phyloP scores from a whole-genome alignment of 2,113 vertebrate genomes.

The Coracopsis vasa region DNA sequence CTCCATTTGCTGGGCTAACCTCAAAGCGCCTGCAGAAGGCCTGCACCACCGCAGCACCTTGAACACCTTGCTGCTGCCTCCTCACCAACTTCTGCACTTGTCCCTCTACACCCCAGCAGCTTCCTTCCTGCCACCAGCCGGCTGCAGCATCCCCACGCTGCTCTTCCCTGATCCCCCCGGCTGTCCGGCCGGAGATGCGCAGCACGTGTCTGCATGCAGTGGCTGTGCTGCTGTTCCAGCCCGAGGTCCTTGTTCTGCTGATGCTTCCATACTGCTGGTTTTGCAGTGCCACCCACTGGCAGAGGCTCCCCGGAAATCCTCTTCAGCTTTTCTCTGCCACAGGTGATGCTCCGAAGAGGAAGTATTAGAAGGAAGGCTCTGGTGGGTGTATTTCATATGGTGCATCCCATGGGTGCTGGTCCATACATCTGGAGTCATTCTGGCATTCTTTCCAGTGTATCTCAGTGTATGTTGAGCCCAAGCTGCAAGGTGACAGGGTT shows the following conservation, averaged over 20 bases:
- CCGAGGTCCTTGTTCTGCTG: neutral
- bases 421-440: neutral
- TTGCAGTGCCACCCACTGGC: conserved; percentile 61
- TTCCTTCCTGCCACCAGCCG: neutral
- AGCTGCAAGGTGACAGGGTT: neutral
- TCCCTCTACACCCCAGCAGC: neutral
- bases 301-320: neutral
- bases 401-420: rapidly evolving
- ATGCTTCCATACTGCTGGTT: neutral
- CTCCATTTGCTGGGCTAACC: neutral
- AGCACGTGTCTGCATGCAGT: neutral
- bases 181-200: neutral
- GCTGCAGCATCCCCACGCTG: neutral
- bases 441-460: neutral
- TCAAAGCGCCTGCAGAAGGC: neutral
- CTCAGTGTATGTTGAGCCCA: neutral
- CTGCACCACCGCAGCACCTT: rapidly evolving
- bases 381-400: neutral
- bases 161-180: rapidly evolving
- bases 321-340: neutral
- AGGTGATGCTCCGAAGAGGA: neutral
- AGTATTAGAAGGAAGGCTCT: neutral
- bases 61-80: neutral
- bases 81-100: neutral
- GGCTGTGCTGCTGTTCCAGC: neutral